Percentiles rank a stretch among this genome's conserved stretches.
Evolutionary conservation across 2,797 vertebrate genomes (phyloP).

Genomic region (Pangasius djambal): DNA sequence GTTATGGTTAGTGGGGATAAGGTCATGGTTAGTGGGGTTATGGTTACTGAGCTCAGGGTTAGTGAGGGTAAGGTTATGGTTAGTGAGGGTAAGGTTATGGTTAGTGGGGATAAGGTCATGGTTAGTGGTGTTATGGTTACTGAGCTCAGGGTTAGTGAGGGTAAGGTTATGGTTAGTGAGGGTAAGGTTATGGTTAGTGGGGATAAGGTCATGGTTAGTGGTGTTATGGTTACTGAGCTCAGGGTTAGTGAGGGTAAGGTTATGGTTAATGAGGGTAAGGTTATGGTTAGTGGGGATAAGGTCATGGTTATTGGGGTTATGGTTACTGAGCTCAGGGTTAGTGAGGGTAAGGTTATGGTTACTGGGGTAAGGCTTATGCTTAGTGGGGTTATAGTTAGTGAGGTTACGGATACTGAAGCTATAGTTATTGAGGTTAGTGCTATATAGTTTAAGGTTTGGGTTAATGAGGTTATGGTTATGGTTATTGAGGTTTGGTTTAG

Average conservation of each 20-base stretch:
- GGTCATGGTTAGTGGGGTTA: background rate
- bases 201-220: background rate
- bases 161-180: fast-evolving
- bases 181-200: too few relatives aligned
- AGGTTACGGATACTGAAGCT: background rate
- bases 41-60: background rate
- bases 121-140: too few relatives aligned
- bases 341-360: background rate
- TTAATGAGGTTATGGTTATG: background rate
- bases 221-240: fast-evolving
- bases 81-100: background rate
- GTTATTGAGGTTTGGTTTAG: background rate
- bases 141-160: too few relatives aligned
- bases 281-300: background rate
- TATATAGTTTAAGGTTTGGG: background rate
- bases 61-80: background rate
- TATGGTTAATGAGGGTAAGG: background rate
- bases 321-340: background rate
- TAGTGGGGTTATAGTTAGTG: background rate
- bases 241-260: background rate
- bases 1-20: background rate
- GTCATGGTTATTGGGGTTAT: background rate
- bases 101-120: background rate
- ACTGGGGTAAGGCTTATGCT: background rate
- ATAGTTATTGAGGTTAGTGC: background rate